Evolutionary conservation across 1,140 invertebrate genomes (phyloP), one percentile per base, ranked within the genome.

Genomic region (Monomorium pharaonis): DNA sequence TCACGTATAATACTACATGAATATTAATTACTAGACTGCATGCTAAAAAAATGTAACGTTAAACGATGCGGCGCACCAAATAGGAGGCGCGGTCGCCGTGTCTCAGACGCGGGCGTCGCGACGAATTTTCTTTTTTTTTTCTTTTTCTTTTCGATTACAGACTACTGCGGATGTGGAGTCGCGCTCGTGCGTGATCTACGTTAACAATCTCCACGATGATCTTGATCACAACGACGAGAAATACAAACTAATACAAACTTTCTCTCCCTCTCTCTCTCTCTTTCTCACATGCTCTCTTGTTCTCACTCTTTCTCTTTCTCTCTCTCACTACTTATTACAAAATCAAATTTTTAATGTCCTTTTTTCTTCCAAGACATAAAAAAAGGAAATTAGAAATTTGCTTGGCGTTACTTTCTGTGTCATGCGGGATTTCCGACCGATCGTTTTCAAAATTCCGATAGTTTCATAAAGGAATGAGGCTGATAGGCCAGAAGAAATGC

Each of bases 141-240:
- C 2, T 74, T 54, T 54, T 54, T 18, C 49, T 42, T 76, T 62
- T 89, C 70, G 56, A 88, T 89, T 88, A 90, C 51, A 84, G 69
- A 89, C 86, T 90, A 90, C 83, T 84, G 65, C 76, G 78, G 83
- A 84, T 87, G 72, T 89, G 63, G 67, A 88, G 72, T 78, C 44
- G 42, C 76, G 60, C 62, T 67, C 76, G 60, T 51, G 27, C 84
- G 77, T 86, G 85, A 70, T 91, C 87, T 89, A 91, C 65, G 58
- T 86, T 78, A 89, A 91, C 78, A 89, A 89, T 91, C 80, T 88
- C 56, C 58, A 87, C 30, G 84, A 83, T 77, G 60, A 75, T 75
- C 27, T 58, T 60, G 56, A 60, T 60, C 72, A 33, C 72, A 14
- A 87, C 63, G 60, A 78, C 63, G 84, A 90, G 78, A 87, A 91